Base-by-base conservation (phyloP, 2,113 vertebrate species). In the Petromus typicus region DNA sequence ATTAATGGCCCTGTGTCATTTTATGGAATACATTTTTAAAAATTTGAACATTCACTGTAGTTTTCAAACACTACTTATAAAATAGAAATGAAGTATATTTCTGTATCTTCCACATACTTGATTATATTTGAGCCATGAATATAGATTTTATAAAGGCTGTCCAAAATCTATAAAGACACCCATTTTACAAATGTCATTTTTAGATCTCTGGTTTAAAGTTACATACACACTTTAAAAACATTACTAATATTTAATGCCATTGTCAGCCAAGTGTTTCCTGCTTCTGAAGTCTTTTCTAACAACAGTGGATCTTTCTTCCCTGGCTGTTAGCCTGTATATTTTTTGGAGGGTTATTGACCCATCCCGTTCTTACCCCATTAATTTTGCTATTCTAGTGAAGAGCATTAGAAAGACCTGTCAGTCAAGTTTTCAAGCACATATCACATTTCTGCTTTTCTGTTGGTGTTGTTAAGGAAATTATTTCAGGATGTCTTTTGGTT, bases 281-380 rank as follows among this genome's bases (percentile, higher is more conserved):
- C 45, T 93, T 89, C 73, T 78, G 76, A 91, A 94, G 94, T 61
- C 32, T 32, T 91, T 83, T 67, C 18, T 14, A 37, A 66, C 11
- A 37, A 8, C 48, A 1, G 32, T 40, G 14, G 25, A 11, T 61
- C 12, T n/a, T 25, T 95, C 66, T 37, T 37, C 57, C 18, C 27
- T 86, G n/a, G 30, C 90, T 34, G 40, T 90, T 71, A 64, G 32
- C 45, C 9, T 76, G 91, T 76, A 9, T 23, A 34, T 81, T 92
- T 76, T 90, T 59, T 32, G n/a, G 76, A 71, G 23, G 59, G 66
- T 78, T 93, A n/a, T 27, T 71, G 10, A 37, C 30, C 34, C 1
- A 14, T 45, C 12, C 6, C 13, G 59, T 1, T 25, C 12, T 3
- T 13, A 45, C 27, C 10, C n/a, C 7, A 34, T 43, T 89, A 7